phyloP scores from a whole-genome alignment of 2,888 invertebrate genomes.

The Doris montereyensis region DNA sequence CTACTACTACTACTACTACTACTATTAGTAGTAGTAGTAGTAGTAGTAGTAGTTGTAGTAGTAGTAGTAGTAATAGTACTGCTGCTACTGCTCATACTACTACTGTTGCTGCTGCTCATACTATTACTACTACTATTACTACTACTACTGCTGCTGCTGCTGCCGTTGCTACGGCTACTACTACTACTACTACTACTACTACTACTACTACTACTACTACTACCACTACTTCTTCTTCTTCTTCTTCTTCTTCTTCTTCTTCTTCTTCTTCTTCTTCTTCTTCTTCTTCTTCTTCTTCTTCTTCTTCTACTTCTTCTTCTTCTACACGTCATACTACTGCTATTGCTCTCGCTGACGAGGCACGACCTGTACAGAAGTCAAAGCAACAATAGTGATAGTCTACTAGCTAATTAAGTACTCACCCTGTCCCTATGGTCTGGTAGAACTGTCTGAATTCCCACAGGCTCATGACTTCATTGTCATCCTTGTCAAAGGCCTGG shows the following conservation, averaged over 20 bases:
- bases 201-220: slow-evolving; percentile 9
- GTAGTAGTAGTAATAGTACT: neutral
- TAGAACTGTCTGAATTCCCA: slow-evolving; percentile 67
- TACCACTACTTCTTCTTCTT: neutral
- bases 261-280: neutral
- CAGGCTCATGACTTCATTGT: slow-evolving; percentile 58
- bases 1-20: slow-evolving; percentile 26
- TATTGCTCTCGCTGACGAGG: too few relatives aligned
- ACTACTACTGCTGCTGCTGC: slow-evolving; percentile 1
- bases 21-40: neutral
- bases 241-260: neutral
- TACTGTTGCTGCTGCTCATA: too few relatives aligned
- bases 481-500: slow-evolving; percentile 62
- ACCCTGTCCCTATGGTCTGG: slow-evolving; percentile 57
- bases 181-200: too few relatives aligned
- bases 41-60: neutral
- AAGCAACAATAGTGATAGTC: too few relatives aligned
- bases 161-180: too few relatives aligned
- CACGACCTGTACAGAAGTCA: too few relatives aligned
- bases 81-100: too few relatives aligned
- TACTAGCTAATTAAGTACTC: too few relatives aligned
- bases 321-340: too few relatives aligned
- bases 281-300: too few relatives aligned
- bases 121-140: neutral
- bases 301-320: too few relatives aligned